Base-by-base conservation (phyloP, 2,797 vertebrate genomes). In the Chloroceryle amazona region DNA sequence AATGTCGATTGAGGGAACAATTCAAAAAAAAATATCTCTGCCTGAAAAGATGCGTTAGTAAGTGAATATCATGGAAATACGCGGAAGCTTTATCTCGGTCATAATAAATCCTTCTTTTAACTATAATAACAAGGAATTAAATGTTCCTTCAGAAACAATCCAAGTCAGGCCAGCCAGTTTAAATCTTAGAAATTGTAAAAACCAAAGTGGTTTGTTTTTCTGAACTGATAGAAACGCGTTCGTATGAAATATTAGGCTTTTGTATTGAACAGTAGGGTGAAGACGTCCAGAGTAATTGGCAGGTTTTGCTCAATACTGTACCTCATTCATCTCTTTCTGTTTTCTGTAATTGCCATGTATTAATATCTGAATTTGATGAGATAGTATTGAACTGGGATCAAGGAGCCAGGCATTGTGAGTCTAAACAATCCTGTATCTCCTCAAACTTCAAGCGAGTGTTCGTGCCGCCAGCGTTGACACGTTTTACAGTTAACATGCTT, bases 101-200 rank as follows among this genome's bases (percentile, higher is more conserved):
- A 9, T 8, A 85, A 37, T 58, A 91, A 89, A 93, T 90, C 62
- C 55, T 58, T 63, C 60, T 76, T 94, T 91, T 70, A 90, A 90
- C 61, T 86, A 4, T 6, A 78, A 42, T 37, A 84, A 57, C 13
- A 49, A 81, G 35, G 73, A 91, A 70, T 75, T 94, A 74, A 67
- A 49, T 66, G 16, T 75, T 95, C 33, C 72, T 94, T 81, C 28
- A 71, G 51, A 57, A 91, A 84, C 76, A 72, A 66, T 1, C 29
- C 62, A 60, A 86, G 81, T 66, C 31, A 63, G 73, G 44, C 33
- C 81, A 88, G 54, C 33, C 66, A 84, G 49, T 33, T 92, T 92
- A n/a, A 88, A 65, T 26, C 90, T 86, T 70, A 73, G 31, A 44
- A 88, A 11, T 72, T 29, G 37, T 57, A 55, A 82, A 93, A 76